A percentile compares a stretch with the other conserved stretches of the same genome.
Conservation (phyloP, 2,888 invertebrate species). For the Brenthis daphne region DNA sequence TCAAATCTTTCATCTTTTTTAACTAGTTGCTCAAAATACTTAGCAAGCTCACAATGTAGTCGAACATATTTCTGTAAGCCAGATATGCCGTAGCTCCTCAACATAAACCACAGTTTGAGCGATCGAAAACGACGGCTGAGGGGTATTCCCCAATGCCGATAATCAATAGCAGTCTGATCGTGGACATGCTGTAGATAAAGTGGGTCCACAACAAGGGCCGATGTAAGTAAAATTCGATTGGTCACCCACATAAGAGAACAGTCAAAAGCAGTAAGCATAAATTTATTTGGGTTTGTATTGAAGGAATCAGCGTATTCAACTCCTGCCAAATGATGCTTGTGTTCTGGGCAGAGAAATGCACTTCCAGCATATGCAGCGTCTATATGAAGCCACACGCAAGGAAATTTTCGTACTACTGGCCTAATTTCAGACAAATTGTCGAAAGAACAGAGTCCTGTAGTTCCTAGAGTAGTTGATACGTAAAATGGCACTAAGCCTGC, state of each 20-base stretch:
- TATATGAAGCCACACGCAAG: conserved; percentile 92
- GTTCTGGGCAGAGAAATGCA: too few relatives aligned
- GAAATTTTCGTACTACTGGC: conserved; percentile 90
- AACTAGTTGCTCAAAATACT: conserved; percentile 92
- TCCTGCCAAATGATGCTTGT: too few relatives aligned
- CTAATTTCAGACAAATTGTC: conserved; percentile 97
- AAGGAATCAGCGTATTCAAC: too few relatives aligned
- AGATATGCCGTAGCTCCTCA: conserved; percentile 95
- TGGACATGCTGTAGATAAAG: conserved; percentile 98
- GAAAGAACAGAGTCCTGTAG: conserved; percentile 98
- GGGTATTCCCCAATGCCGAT: conserved; percentile 99
- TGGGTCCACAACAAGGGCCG: too few relatives aligned
- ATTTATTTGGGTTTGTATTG: too few relatives aligned
- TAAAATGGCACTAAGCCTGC: too few relatives aligned
- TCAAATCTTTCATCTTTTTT: conserved; percentile 92
- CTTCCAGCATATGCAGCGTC: too few relatives aligned
- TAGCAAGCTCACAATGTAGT: conserved; percentile 94
- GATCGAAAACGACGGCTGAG: conserved; percentile 97
- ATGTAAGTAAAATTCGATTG: too few relatives aligned
- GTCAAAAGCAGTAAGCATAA: too few relatives aligned
- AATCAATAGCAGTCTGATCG: conserved; percentile 94
- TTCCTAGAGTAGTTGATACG: conserved; percentile 97
- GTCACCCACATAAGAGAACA: too few relatives aligned
- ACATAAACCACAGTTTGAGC: conserved; percentile 98
- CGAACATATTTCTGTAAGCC: conserved; percentile 97